Evolutionary conservation across 2,888 invertebrate genomes (phyloP).

Genomic region (Prionchulus punctatus): DNA sequence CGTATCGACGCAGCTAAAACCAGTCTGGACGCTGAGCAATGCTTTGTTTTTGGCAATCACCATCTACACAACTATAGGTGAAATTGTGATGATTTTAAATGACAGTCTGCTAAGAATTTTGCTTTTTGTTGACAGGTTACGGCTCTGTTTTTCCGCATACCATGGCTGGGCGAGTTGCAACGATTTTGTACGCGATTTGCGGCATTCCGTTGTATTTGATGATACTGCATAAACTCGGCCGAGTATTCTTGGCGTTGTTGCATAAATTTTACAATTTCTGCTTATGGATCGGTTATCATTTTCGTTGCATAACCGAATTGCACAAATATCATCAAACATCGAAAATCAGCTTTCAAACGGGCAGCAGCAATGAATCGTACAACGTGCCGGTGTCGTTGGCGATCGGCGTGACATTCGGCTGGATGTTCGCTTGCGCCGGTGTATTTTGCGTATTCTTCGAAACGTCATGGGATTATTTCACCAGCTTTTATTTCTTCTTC

Average conservation of each 20-base stretch:
- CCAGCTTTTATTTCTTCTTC: slow-evolving; percentile 30
- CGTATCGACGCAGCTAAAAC: neutral
- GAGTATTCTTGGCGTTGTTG: slow-evolving; percentile 22
- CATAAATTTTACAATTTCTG: slow-evolving; percentile 20
- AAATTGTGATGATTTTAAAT: no score
- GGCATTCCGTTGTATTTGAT: slow-evolving; percentile 29
- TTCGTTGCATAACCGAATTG: neutral
- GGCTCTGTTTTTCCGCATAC: slow-evolving; percentile 2
- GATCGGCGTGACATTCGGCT: slow-evolving; percentile 25
- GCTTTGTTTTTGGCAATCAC: neutral
- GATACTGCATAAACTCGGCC: slow-evolving; percentile 28
- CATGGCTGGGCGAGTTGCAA: neutral
- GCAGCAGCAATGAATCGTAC: neutral
- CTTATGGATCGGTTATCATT: neutral
- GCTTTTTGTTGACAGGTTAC: neutral
- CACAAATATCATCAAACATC: neutral
- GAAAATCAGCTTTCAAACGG: neutral
- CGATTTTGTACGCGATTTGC: slow-evolving; percentile 22
- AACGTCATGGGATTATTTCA: slow-evolving; percentile 31
- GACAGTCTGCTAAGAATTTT: no score
- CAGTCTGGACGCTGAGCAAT: neutral
- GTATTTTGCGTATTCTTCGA: slow-evolving; percentile 26
- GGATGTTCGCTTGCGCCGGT: slow-evolving; percentile 31
- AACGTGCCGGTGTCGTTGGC: slow-evolving; percentile 25
- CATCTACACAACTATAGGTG: slow-evolving; percentile 2